Conservation (phyloP, 1,140 invertebrate genomes). For the Scaptomyza hsui region DNA sequence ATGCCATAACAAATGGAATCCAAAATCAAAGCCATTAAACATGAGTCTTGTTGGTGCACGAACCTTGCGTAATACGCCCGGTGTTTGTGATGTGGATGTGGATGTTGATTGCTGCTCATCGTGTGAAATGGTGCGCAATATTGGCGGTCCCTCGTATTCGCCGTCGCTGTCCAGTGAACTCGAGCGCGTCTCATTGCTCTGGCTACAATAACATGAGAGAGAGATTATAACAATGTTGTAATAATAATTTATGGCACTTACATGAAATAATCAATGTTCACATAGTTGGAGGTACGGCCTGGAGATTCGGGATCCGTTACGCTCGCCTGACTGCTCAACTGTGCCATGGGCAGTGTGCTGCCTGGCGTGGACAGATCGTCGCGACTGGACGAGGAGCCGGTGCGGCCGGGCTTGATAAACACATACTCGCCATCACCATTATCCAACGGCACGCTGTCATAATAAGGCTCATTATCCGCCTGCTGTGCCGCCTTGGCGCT, state of each 20-base stretch:
- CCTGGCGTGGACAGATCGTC: slow-evolving; percentile 87
- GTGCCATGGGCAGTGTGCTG: slow-evolving; percentile 85
- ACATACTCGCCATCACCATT: slow-evolving; percentile 91
- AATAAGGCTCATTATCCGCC: slow-evolving; percentile 89
- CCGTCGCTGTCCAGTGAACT: slow-evolving; percentile 84
- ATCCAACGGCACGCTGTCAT: slow-evolving; percentile 92
- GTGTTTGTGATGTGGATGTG: slow-evolving; percentile 68
- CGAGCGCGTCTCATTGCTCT: slow-evolving; percentile 83
- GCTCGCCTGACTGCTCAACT: slow-evolving; percentile 78
- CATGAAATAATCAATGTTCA: slow-evolving; percentile 96
- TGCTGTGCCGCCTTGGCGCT: slow-evolving; percentile 72
- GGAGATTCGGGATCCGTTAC: slow-evolving; percentile 89
- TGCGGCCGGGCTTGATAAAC: slow-evolving; percentile 88
- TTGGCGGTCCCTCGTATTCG: slow-evolving; percentile 78
- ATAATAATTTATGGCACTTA: slow-evolving; percentile 84
- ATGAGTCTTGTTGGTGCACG: slow-evolving; percentile 10
- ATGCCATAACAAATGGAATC: neutral
- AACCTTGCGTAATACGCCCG: slow-evolving; percentile 80
- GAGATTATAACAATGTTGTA: too few species aligned
- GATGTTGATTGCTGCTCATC: slow-evolving; percentile 59
- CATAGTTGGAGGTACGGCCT: slow-evolving; percentile 91
- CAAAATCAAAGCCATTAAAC: neutral
- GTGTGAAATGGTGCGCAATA: slow-evolving; percentile 78
- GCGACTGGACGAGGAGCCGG: slow-evolving; percentile 86
- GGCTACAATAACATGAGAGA: slow-evolving; percentile 56